Evolutionary conservation across 1,140 invertebrate species (phyloP).

Genomic region (Hypothenemus hampei): DNA sequence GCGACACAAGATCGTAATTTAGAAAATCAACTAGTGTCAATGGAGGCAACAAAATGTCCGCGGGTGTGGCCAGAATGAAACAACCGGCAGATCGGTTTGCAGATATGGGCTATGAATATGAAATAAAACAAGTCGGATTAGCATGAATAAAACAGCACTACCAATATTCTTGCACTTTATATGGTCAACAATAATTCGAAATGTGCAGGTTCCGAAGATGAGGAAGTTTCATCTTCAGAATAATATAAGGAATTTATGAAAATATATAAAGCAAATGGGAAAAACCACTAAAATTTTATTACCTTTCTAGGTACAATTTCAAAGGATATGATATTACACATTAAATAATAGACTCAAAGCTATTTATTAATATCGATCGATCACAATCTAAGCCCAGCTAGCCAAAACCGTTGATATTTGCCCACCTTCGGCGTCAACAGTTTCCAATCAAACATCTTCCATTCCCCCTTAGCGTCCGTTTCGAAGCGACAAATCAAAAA

Average conservation of each 20-base stretch:
- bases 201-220: too few relatives aligned
- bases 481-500: conserved; percentile 7
- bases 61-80: conserved; percentile 14
- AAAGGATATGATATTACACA: too few relatives aligned
- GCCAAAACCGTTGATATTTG: conserved; percentile 19
- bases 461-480: conserved; percentile 7
- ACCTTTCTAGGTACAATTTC: too few relatives aligned
- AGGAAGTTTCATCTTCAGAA: too few relatives aligned
- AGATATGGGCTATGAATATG: conserved; percentile 25
- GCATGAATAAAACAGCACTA: conserved; percentile 8
- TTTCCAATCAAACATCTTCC: conserved; percentile 14
- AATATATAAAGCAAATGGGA: too few relatives aligned
- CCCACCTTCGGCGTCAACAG: conserved; percentile 4
- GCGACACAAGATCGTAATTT: conserved; percentile 25
- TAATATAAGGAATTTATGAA: too few relatives aligned
- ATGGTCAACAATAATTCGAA: too few relatives aligned
- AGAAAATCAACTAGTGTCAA: conserved; percentile 27
- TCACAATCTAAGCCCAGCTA: too few relatives aligned
- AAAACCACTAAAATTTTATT: too few relatives aligned
- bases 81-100: conserved; percentile 17
- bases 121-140: conserved; percentile 27
- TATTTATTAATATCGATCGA: too few relatives aligned
- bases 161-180: too few relatives aligned
- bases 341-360: too few relatives aligned
- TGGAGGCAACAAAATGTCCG: conserved; percentile 22